These are phyloP conservation scores for Gobius niger DNA, from an alignment of 2,113 vertebrate genomes.

Conservation along the genomic window DNA sequence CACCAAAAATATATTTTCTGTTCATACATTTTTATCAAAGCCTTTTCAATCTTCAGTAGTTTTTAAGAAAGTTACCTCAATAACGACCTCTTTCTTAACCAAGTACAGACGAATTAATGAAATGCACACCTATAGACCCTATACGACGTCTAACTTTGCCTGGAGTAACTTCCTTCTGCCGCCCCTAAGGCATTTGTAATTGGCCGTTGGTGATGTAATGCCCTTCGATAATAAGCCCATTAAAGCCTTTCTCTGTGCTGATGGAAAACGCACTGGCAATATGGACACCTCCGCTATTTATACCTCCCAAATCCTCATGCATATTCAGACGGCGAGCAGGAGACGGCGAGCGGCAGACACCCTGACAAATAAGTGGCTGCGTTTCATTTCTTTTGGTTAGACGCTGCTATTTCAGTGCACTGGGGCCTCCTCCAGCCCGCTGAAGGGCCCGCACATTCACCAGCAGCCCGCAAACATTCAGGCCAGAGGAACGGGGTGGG, in stretches of 20 bases:
- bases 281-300: slow-evolving; percentile 84
- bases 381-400: slow-evolving; percentile 75
- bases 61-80: no score
- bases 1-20: no score
- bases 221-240: slow-evolving; percentile 79
- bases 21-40: no score
- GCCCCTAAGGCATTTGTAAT: slow-evolving; percentile 75
- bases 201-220: slow-evolving; percentile 82
- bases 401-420: slow-evolving; percentile 67
- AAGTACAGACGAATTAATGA: not conserved
- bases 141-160: slow-evolving; percentile 58
- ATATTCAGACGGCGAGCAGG: slow-evolving; percentile 77
- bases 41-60: no score
- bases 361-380: slow-evolving; percentile 79
- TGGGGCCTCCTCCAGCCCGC: slow-evolving; percentile 67
- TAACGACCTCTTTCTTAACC: not conserved
- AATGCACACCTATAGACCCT: slow-evolving; percentile 16
- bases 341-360: slow-evolving; percentile 73
- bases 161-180: slow-evolving; percentile 54
- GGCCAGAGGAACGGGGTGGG: slow-evolving; percentile 21
- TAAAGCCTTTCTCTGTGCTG: slow-evolving; percentile 80
- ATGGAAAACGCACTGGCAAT: slow-evolving; percentile 79
- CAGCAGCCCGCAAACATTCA: slow-evolving; percentile 51
- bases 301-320: slow-evolving; percentile 86
- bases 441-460: slow-evolving; percentile 60